Percentiles rank a stretch among this genome's conserved stretches.
These are phyloP conservation scores for Tuberolachnus salignus DNA, from an alignment of 2,888 invertebrate genomes.

Conservation along the genomic window DNA sequence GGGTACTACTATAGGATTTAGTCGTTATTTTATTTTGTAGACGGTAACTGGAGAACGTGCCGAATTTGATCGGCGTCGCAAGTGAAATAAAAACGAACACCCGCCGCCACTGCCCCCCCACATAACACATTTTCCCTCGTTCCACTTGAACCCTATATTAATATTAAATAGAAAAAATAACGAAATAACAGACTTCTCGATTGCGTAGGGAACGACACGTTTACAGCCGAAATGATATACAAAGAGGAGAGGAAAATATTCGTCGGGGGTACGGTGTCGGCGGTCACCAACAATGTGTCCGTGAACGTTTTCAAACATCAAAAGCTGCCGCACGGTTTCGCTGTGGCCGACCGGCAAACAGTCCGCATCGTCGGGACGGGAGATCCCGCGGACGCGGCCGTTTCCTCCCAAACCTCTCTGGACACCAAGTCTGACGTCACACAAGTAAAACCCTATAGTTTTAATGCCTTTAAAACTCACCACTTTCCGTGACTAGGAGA, in stretches of 20 bases:
- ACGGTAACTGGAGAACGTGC: no score
- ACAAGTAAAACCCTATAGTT: conserved; percentile 8
- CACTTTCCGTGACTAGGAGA: no score
- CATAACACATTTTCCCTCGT: no score
- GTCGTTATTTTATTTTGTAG: no score
- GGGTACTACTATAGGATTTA: no score
- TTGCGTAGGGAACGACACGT: no score
- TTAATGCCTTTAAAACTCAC: background rate
- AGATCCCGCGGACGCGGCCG: background rate
- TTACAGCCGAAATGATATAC: conserved; percentile 58
- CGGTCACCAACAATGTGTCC: conserved; percentile 60
- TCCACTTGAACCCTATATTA: no score
- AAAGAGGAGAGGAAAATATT: conserved; percentile 59
- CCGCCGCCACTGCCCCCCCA: no score
- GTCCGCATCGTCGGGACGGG: conserved; percentile 1
- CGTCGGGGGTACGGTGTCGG: conserved; percentile 60
- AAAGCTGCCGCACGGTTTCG: background rate
- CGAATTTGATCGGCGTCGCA: no score
- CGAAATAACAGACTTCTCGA: no score
- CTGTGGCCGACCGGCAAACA: conserved; percentile 17
- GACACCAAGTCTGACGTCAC: conserved; percentile 33
- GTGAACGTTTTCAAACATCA: conserved; percentile 55
- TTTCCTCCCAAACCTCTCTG: background rate
- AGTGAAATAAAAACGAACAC: no score
- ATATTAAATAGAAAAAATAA: no score